These are phyloP conservation scores for Bathynomus jamesi DNA, from an alignment of 1,140 invertebrate genomes.

Conservation along the genomic window DNA sequence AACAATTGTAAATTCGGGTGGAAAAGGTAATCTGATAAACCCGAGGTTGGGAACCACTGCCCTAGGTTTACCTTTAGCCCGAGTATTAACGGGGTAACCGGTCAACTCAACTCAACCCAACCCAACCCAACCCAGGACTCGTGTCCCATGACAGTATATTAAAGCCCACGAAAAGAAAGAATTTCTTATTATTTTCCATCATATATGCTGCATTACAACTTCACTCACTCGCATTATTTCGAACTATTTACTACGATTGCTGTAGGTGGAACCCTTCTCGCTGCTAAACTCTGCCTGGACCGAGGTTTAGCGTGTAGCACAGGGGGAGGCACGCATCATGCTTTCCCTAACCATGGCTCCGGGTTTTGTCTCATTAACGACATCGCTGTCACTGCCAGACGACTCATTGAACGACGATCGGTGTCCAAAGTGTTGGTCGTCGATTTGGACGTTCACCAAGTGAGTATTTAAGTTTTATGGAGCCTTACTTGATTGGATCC, in stretches of 20 bases:
- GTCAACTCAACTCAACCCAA: no score
- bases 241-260: not conserved
- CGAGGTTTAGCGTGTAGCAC: conserved; percentile 42
- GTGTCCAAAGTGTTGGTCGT: conserved; percentile 41
- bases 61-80: no score
- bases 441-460: conserved; percentile 45
- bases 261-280: conserved; percentile 41
- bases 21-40: no score
- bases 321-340: conserved; percentile 44
- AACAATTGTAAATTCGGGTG: no score
- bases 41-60: no score
- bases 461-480: conserved; percentile 16
- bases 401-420: conserved; percentile 29
- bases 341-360: conserved; percentile 41
- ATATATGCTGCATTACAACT: not conserved
- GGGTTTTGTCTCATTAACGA: conserved; percentile 44
- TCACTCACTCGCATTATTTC: not conserved
- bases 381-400: conserved; percentile 40
- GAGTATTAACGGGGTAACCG: no score
- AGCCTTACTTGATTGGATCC: not conserved
- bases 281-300: conserved; percentile 38
- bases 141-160: no score
- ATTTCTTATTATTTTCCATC: conserved; percentile 5
- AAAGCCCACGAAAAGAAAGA: no score
- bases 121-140: no score